phyloP scores from a whole-genome alignment of 2,888 invertebrate species.

The Coenonympha glycerion region DNA sequence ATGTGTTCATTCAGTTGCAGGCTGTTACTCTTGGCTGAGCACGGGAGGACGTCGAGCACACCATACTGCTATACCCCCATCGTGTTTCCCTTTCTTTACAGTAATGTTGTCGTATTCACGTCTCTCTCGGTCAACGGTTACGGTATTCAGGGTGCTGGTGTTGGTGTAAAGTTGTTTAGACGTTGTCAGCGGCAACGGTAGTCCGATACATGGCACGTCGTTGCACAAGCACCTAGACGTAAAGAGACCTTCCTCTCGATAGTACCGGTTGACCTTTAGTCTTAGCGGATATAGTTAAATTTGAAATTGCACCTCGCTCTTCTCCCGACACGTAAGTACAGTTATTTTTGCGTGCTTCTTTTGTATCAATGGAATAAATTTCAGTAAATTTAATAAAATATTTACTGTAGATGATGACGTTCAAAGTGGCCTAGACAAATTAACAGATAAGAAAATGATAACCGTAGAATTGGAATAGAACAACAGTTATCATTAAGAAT shows the following conservation, averaged over 20 bases:
- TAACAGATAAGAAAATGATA: not conserved
- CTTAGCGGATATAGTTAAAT: slow-evolving; percentile 7
- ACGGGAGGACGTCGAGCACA: slow-evolving; percentile 52
- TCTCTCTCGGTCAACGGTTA: slow-evolving; percentile 49
- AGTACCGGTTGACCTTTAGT: slow-evolving; percentile 38
- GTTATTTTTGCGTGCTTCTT: not conserved
- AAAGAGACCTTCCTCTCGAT: slow-evolving; percentile 49
- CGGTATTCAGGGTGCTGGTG: slow-evolving; percentile 51
- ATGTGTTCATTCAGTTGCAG: slow-evolving; percentile 59
- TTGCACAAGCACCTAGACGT: slow-evolving; percentile 51
- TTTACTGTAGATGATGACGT: not conserved
- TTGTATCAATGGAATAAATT: not conserved
- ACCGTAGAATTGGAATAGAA: not conserved
- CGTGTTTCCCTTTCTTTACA: slow-evolving; percentile 45
- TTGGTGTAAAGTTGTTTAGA: slow-evolving; percentile 64
- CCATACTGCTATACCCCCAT: slow-evolving; percentile 57
- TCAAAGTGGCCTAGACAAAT: not conserved
- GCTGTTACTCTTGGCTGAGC: slow-evolving; percentile 66
- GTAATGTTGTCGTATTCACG: slow-evolving; percentile 33
- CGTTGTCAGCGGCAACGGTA: slow-evolving; percentile 69
- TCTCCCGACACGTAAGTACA: slow-evolving; percentile 13
- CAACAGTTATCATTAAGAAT: not conserved
- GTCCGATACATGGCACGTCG: slow-evolving; percentile 58
- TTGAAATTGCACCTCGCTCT: slow-evolving; percentile 6
- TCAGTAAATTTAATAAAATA: not conserved